Base-by-base conservation (phyloP, 2,888 invertebrate genomes). In the Temnothorax ravouxi region DNA sequence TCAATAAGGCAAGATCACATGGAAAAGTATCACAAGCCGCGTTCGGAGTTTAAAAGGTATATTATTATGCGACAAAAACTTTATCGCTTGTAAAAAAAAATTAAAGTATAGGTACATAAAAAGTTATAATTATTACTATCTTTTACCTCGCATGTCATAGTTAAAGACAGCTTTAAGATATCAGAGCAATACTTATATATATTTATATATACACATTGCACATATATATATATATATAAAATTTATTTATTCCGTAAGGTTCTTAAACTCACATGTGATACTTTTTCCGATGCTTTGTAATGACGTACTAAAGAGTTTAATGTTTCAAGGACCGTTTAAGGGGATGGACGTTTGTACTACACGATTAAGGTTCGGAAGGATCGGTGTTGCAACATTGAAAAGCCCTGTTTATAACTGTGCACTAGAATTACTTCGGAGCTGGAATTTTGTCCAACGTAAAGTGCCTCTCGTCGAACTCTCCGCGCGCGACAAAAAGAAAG, bases 401-500 rank as follows among this genome's bases (percentile, higher is more conserved):
- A 72, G 64, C 62, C 47, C 83, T 85, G 86, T 89, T 88, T 88
- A 85, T 85, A 79, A 77, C 83, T 29, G 62, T 62, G 61, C 86
- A 61, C 72, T 83, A 50, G 87, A 89, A 88, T 89, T 89, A 88
- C 86, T 84, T 69, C 72, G 59, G 25, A 82, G 52, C 54, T 69
- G 84, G 66, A 74, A 80, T 86, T 87, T 88, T 84, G 83, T 72
- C 81, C 87, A 29, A 18, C 18, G 13, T 54, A 71, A 38, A 69
- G 50, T 64, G 54, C 54, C 79, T 62, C 75, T 71, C 71, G 76
- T 79, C 62, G 56, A 50, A 64, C 83, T 79, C 18, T 62, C 21
- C 52, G 59, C 76, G 76, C 66, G 76, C 74, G 69, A 75, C 76
- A 87, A 89, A 90, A 91, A 86, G 91, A 93, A 92, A 92, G 91